These are phyloP conservation scores for Nasonovia ribisnigri DNA, from an alignment of 2,888 invertebrate species.

Conservation along the genomic window DNA sequence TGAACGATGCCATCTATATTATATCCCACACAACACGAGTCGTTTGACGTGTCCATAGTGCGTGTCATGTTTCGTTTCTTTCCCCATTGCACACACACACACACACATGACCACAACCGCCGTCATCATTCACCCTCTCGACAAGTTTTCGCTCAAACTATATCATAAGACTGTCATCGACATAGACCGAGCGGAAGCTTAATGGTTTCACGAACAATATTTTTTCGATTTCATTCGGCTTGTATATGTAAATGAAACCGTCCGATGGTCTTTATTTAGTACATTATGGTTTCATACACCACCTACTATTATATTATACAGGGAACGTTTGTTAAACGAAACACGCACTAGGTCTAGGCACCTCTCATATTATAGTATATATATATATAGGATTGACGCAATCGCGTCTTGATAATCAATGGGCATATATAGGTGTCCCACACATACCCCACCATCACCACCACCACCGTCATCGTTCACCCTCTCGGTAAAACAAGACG, in stretches of 20 bases:
- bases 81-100: background rate
- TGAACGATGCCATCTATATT: slow-evolving; percentile 1
- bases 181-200: background rate
- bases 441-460: background rate
- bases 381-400: too few species aligned
- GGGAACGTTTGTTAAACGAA: slow-evolving; percentile 6
- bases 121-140: background rate
- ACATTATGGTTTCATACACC: background rate
- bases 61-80: slow-evolving; percentile 38
- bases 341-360: background rate
- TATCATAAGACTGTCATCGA: slow-evolving; percentile 33
- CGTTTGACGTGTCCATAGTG: slow-evolving; percentile 42
- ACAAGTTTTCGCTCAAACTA: background rate
- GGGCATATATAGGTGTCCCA: too few species aligned
- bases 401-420: too few species aligned
- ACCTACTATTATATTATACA: background rate
- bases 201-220: background rate
- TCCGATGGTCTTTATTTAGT: slow-evolving; percentile 26
- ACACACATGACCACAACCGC: background rate
- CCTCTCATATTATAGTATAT: too few species aligned
- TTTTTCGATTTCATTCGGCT: slow-evolving; percentile 1
- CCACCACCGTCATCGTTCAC: background rate
- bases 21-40: slow-evolving; percentile 1
- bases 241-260: background rate
- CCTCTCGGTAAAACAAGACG: background rate